A percentile compares a stretch with the other conserved stretches of the same genome.
phyloP scores from a whole-genome alignment of 2,797 vertebrate species.

The Meriones psammophilus region DNA sequence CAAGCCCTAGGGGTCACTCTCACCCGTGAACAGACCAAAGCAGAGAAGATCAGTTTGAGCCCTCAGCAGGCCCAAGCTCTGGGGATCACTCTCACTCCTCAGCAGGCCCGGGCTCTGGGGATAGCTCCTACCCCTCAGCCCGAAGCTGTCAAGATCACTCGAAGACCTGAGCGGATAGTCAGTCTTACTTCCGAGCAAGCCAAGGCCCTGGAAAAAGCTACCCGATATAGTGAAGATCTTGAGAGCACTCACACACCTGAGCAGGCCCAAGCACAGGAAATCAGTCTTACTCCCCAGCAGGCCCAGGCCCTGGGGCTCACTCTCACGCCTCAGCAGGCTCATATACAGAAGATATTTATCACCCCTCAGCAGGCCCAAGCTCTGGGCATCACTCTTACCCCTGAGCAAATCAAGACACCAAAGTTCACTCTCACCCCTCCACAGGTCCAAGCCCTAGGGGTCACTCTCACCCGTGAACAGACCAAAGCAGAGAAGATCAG shows the following conservation, averaged over 20 bases:
- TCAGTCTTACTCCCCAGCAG: background rate
- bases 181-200: no score
- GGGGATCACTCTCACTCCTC: background rate
- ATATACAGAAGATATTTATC: background rate
- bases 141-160: no score
- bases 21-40: no score
- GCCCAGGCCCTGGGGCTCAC: rapidly evolving
- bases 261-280: background rate
- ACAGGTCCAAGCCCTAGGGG: background rate
- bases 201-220: background rate
- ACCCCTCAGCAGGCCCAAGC: background rate
- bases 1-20: background rate
- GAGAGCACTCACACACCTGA: background rate
- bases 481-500: background rate
- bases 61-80: background rate
- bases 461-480: background rate
- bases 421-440: background rate
- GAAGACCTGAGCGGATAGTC: no score
- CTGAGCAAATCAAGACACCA: background rate
- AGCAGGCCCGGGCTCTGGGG: background rate
- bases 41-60: no score
- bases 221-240: no score
- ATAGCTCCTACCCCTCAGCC: background rate
- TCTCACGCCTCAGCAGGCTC: background rate
- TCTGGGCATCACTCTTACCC: rapidly evolving